Evolutionary conservation across 2,113 vertebrate genomes (phyloP).

Genomic region (Gopherus evgoodei): DNA sequence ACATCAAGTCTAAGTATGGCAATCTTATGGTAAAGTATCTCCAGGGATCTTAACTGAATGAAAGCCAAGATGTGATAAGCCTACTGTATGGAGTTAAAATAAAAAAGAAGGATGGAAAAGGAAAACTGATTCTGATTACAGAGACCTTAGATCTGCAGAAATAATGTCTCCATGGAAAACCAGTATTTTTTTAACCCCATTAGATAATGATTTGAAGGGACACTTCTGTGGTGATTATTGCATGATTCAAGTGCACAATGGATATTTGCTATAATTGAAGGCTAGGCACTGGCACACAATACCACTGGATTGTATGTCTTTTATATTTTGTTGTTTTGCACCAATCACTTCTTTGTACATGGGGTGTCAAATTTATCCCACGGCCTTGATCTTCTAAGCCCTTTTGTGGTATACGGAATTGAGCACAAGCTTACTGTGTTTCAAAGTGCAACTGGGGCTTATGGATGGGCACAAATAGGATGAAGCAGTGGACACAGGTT

Average conservation of each 20-base stretch:
- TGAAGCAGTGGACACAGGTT: slow-evolving; percentile 7
- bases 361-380: background rate
- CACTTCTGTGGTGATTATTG: background rate
- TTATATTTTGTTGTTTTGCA: slow-evolving; percentile 1
- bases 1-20: slow-evolving; percentile 55
- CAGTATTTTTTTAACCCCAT: background rate
- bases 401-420: background rate
- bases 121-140: slow-evolving; percentile 14
- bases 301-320: background rate
- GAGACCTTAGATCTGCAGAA: slow-evolving; percentile 16
- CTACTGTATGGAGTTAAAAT: slow-evolving; percentile 33
- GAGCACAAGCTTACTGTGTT: background rate
- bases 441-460: background rate
- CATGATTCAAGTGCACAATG: background rate
- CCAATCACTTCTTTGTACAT: background rate
- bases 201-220: background rate
- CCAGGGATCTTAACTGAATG: slow-evolving; percentile 57
- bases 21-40: slow-evolving; percentile 66
- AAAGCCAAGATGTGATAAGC: slow-evolving; percentile 42
- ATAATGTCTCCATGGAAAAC: background rate
- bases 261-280: background rate
- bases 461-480: background rate
- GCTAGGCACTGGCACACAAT: background rate
- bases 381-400: background rate
- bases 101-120: slow-evolving; percentile 46